A percentile compares a stretch with the other conserved stretches of the same genome.
Evolutionary conservation across 2,888 invertebrate species (phyloP).

Genomic region (Melinaea menophilus): DNA sequence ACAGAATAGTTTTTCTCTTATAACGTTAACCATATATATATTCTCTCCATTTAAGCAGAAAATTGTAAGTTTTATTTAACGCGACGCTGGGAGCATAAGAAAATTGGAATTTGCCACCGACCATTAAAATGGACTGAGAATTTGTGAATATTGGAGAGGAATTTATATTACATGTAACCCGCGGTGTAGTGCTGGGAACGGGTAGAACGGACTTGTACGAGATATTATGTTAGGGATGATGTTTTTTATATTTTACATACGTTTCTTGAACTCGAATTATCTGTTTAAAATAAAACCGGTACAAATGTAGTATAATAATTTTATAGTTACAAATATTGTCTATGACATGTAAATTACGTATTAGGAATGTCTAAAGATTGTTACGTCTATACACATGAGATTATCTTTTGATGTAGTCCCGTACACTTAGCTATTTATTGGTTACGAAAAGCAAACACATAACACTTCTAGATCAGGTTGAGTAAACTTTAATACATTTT

Average conservation of each 20-base stretch:
- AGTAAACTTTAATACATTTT: neutral
- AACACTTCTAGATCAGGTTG: neutral
- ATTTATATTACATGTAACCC: conserved; percentile 69
- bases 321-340: too few relatives aligned
- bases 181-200: conserved; percentile 30
- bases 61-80: conserved; percentile 48
- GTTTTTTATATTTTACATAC: too few relatives aligned
- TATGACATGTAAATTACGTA: neutral
- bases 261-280: too few relatives aligned
- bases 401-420: conserved; percentile 58
- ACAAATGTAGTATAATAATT: too few relatives aligned
- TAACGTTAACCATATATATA: conserved; percentile 3
- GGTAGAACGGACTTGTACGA: neutral
- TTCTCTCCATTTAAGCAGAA: conserved; percentile 27
- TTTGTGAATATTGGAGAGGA: conserved; percentile 76
- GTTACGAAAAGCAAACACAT: conserved; percentile 12
- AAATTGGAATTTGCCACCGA: conserved; percentile 66
- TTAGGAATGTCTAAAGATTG: conserved; percentile 31
- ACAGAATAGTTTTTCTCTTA: neutral
- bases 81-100: conserved; percentile 45
- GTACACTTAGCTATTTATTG: conserved; percentile 45
- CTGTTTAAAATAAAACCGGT: too few relatives aligned
- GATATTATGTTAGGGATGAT: neutral
- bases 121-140: conserved; percentile 64
- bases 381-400: conserved; percentile 40